Base-by-base conservation (phyloP, 2,888 invertebrate species). In the Drosophila antonietae region DNA sequence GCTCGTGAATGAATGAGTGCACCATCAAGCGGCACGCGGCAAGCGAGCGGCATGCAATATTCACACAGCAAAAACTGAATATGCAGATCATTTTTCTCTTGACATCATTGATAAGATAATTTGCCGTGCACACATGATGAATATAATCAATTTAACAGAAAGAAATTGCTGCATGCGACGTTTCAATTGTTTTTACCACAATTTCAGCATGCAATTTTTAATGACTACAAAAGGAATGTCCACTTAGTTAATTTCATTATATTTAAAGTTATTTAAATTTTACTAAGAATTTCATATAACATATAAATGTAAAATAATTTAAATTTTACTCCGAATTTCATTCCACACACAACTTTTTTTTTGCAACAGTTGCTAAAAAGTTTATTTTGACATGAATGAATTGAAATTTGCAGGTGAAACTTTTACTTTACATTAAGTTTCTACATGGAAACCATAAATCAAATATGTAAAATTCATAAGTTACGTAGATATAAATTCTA, bases 51-150 rank as follows among this genome's bases (percentile, higher is more conserved):
- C 57, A 9, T n/a, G 58, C 6, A 41, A 15, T 14, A 33, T 8
- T 20, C 8, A 14, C n/a, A 23, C 20, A 18, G 6, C 15, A 51
- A 61, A 61, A 76, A 76, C 52, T 75, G 76, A 83, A 80, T 77
- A 73, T 83, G 68, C 88, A 67, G 66, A 88, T 72, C 64, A 88
- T 88, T 86, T 82, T 85, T 88, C 81, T 75, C 79, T 75, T 79
- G 77, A 73, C 69, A 69, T 78, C 87, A 83, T 70, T 75, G 72
- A 80, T 85, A 69, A 75, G 68, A 70, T 80, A 72, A 85, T 85
- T 88, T 76, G 55, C 37, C 43, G 20, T 47, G 9, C 56, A 33
- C 55, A 73, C 49, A 65, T 70, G 49, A 76, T 67, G 64, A 62
- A 80, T 62, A 37, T 53, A 65, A 68, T 62, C 57, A 65, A 66